Percentiles rank a stretch among this genome's conserved stretches.
Evolutionary conservation across 2,797 vertebrate genomes (phyloP).

Genomic region (Manis crassicaudata): DNA sequence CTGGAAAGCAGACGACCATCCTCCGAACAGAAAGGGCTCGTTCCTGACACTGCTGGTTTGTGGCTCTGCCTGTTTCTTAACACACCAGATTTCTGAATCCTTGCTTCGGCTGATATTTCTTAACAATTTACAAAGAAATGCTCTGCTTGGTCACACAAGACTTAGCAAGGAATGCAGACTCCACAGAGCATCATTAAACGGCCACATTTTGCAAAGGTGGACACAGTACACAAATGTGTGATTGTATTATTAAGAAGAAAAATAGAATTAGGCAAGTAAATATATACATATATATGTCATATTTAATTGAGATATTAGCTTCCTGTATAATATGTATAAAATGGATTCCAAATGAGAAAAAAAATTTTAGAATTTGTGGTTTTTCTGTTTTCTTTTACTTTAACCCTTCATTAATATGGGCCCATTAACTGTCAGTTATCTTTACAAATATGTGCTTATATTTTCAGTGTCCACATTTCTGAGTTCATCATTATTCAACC

Average conservation of each 20-base stretch:
- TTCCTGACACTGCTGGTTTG: not conserved
- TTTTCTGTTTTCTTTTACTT: constrained; percentile 38
- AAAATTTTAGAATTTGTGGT: not conserved
- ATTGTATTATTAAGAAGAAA: not conserved
- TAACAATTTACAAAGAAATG: not conserved
- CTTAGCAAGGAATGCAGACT: not conserved
- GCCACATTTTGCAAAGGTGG: not conserved
- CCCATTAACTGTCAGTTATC: not conserved
- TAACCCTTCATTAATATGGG: not conserved
- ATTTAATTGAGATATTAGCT: not conserved
- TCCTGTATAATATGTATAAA: not conserved
- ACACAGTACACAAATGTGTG: not conserved
- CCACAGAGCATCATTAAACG: not conserved
- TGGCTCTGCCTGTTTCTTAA: not conserved
- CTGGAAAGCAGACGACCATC: accelerated
- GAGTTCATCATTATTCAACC: not conserved
- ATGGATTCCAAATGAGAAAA: not conserved
- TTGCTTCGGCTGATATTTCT: not conserved
- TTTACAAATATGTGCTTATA: constrained; percentile 22
- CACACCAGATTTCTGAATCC: not conserved
- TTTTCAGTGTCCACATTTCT: not conserved
- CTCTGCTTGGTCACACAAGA: not conserved
- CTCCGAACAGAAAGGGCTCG: not conserved
- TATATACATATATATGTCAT: not conserved
- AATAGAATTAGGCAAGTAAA: not conserved